Conservation (phyloP, 2,797 vertebrate species). For the Botia almorhae region DNA sequence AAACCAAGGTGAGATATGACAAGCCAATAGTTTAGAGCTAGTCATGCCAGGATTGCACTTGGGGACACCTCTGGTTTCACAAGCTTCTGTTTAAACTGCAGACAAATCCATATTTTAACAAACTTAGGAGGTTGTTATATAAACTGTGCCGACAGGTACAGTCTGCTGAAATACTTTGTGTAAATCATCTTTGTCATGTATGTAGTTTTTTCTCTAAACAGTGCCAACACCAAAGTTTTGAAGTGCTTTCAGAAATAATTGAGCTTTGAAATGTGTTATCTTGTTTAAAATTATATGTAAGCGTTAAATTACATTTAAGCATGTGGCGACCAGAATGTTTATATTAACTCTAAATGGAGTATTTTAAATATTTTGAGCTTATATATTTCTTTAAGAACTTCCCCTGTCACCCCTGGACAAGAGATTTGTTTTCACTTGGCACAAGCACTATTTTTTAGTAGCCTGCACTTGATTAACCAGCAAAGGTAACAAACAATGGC, state of each 20-base stretch:
- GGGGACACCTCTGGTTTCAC: slow-evolving; percentile 1
- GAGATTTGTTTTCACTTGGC: background rate
- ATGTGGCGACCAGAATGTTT: background rate
- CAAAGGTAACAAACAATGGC: background rate
- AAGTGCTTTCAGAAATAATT: slow-evolving; percentile 7
- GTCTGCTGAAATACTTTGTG: slow-evolving; percentile 1
- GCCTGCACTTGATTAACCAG: background rate
- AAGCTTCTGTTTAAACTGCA: slow-evolving; percentile 6
- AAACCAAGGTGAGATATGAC: background rate
- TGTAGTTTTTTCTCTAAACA: background rate
- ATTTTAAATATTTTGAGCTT: background rate
- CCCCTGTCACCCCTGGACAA: background rate
- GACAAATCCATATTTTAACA: background rate
- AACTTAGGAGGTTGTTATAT: background rate
- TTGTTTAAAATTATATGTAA: background rate
- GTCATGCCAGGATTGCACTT: background rate
- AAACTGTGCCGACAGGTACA: background rate
- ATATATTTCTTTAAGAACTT: background rate
- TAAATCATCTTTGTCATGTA: background rate
- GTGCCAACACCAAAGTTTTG: background rate
- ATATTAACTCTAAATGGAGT: background rate
- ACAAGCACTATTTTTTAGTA: background rate
- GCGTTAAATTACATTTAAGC: background rate
- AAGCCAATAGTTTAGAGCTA: background rate
- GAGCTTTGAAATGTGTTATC: background rate